phyloP scores from a whole-genome alignment of 1,140 invertebrate species.

The Penaeus chinensis region DNA sequence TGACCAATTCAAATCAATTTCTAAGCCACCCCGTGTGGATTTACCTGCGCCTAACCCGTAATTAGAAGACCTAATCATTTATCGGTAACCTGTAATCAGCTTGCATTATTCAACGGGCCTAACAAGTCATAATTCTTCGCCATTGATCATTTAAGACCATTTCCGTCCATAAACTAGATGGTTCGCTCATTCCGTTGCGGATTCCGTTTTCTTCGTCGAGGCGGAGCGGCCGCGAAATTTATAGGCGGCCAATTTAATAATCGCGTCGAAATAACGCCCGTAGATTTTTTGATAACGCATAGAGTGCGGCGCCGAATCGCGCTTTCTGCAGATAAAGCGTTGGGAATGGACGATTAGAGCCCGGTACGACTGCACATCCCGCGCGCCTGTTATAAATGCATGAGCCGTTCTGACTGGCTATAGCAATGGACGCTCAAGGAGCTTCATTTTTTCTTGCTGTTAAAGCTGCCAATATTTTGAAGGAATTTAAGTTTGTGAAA shows the following conservation, averaged over 20 bases:
- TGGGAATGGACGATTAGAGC: background rate
- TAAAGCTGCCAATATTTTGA: too few species aligned
- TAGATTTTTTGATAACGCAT: slow-evolving; percentile 11
- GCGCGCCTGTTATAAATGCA: too few species aligned
- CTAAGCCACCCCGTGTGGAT: slow-evolving; percentile 40
- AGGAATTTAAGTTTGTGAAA: slow-evolving; percentile 1
- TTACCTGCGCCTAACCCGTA: slow-evolving; percentile 19
- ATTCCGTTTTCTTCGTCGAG: slow-evolving; percentile 13
- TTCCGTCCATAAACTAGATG: slow-evolving; percentile 25
- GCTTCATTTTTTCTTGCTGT: too few species aligned
- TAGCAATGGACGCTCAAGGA: too few species aligned
- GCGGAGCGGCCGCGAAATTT: slow-evolving; percentile 5
- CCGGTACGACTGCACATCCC: background rate
- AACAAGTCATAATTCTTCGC: slow-evolving; percentile 31
- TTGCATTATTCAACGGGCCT: slow-evolving; percentile 41
- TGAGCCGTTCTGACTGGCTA: too few species aligned
- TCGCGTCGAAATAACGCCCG: slow-evolving; percentile 11
- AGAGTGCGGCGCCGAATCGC: background rate
- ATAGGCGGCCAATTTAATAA: background rate
- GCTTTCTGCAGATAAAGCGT: background rate
- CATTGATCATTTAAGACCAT: slow-evolving; percentile 48
- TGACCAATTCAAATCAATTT: slow-evolving; percentile 46
- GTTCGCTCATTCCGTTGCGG: slow-evolving; percentile 11
- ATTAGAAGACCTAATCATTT: slow-evolving; percentile 47
- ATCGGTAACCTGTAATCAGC: slow-evolving; percentile 29